Base-by-base conservation (phyloP, 2,888 invertebrate species). In the Calameuta pallipes region DNA sequence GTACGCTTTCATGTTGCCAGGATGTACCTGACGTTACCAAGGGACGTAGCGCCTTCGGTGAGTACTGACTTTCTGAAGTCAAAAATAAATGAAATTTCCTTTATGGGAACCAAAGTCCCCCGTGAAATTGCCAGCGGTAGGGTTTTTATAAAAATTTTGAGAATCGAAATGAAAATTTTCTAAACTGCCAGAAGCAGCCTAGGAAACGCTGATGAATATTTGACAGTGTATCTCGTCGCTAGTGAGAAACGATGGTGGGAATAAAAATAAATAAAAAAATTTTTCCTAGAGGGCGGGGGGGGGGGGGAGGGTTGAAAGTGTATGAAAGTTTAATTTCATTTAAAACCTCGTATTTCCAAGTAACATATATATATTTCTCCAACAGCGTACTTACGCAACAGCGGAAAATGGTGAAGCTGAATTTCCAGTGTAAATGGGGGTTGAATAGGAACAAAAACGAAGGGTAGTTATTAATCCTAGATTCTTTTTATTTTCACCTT, bases 1-100 rank as follows among this genome's bases (percentile, higher is more conserved):
- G 92, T 94, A 68, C 91, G 91, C 79, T 95, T 95, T 92, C 94
- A 93, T 90, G 94, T 95, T 34, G 94, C 94, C 79, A 93, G 92
- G 86, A 92, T 94, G 88, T 93, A 93, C 84, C 88, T 94, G 79
- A 92, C 93, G 3, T 84, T 94, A 73, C 93, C 94, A 76, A 92
- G 92, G 78, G 92, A 91, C 68, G 92, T 94, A 84, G 89, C 93
- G 81, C 92, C 93, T 80, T 92, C 92, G 91, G 94, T 94, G 91
- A 92, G 89, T 85, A 75, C 82, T 71, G 71, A 71, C 73, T 68
- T 78, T 71, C 77, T 76, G 37, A 41, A 78, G 77, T 73, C 77
- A 83, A 82, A 82, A 76, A 76, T 71, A 34, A n/a, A 69, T 30
- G 34, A 69, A 35, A n/a, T 30, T 75, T 11, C 12, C 12, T 33